phyloP scores from a whole-genome alignment of 2,113 vertebrate species.

The Austrofundulus limnaeus region DNA sequence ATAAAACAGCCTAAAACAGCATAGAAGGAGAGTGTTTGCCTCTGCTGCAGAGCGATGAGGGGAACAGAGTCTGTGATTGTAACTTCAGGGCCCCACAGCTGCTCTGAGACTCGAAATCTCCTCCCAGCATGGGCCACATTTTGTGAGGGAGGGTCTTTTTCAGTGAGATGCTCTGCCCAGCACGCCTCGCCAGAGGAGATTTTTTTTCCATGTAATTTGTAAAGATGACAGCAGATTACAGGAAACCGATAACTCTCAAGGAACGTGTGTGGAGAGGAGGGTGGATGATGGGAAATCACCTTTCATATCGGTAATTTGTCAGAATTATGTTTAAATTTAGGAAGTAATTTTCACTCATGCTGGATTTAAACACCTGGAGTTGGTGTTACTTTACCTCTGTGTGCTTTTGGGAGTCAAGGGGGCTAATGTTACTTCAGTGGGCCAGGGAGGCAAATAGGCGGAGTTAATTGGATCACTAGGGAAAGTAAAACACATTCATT shows the following conservation, averaged over 20 bases:
- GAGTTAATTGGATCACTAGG: slow-evolving; percentile 55
- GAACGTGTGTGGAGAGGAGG: not conserved
- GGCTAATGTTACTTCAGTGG: slow-evolving; percentile 61
- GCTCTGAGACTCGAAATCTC: slow-evolving; percentile 36
- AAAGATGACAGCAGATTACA: slow-evolving; percentile 10
- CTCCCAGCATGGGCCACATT: slow-evolving; percentile 28
- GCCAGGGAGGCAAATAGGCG: slow-evolving; percentile 59
- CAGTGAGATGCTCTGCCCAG: slow-evolving; percentile 55
- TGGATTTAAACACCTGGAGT: slow-evolving; percentile 43
- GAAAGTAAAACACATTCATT: slow-evolving; percentile 59
- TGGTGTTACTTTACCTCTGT: slow-evolving; percentile 42
- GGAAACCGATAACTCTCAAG: slow-evolving; percentile 19
- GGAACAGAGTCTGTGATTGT: slow-evolving; percentile 68
- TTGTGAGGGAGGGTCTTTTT: slow-evolving; percentile 43
- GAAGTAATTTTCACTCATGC: not conserved
- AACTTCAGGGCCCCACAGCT: slow-evolving; percentile 39
- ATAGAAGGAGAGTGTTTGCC: slow-evolving; percentile 59
- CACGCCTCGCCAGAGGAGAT: slow-evolving; percentile 26
- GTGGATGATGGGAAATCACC: not conserved
- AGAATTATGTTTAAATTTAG: not conserved
- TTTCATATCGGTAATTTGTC: not conserved
- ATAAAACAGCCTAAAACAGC: slow-evolving; percentile 60
- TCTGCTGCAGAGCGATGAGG: slow-evolving; percentile 31
- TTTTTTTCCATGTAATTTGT: slow-evolving; percentile 38
- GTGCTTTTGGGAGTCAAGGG: slow-evolving; percentile 29